Evolutionary conservation across 1,140 invertebrate species (phyloP), one percentile per base, ranked within the genome.

Genomic region (Ridgeia piscesae): DNA sequence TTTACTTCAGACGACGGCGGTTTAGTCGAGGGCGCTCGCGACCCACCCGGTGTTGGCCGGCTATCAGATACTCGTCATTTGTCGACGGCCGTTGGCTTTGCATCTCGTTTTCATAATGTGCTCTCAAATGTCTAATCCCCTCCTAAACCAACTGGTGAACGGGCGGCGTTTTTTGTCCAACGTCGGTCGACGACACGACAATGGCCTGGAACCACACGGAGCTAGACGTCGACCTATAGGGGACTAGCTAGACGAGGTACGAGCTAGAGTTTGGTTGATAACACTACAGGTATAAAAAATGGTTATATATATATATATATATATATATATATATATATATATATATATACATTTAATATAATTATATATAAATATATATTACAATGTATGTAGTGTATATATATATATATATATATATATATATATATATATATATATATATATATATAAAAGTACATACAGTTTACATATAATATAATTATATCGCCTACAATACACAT

Each of bases 381-480:
- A n/a, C n/a, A n/a, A n/a, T n/a, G n/a, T n/a, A n/a, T n/a, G 27
- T 21, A 21, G 27, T 8, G 27, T 77, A 77, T 77, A 77, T 77
- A 77, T 77, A 77, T 77, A 77, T 77, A 77, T 77, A 77, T 77
- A 77, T 77, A 50, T 50, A 50, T 50, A 50, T 50, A 50, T 50
- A 50, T 50, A 50, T 50, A 50, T 50, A 50, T 50, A 50, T 50
- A 50, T 50, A 50, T 50, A n/a, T n/a, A n/a, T n/a, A n/a, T n/a
- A n/a, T n/a, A n/a, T n/a, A n/a, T n/a, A n/a, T n/a, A n/a, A n/a
- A n/a, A n/a, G n/a, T n/a, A n/a, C n/a, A n/a, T n/a, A n/a, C n/a
- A n/a, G n/a, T n/a, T n/a, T n/a, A n/a, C n/a, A 50, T 50, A 50
- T 50, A 50, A 50, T 50, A 50, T 50, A 50, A 8, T 8, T 50